A percentile compares a stretch with the other conserved stretches of the same genome.
These are phyloP conservation scores for Drosophila prolongata DNA, from an alignment of 2,888 invertebrate genomes.

Conservation along the genomic window DNA sequence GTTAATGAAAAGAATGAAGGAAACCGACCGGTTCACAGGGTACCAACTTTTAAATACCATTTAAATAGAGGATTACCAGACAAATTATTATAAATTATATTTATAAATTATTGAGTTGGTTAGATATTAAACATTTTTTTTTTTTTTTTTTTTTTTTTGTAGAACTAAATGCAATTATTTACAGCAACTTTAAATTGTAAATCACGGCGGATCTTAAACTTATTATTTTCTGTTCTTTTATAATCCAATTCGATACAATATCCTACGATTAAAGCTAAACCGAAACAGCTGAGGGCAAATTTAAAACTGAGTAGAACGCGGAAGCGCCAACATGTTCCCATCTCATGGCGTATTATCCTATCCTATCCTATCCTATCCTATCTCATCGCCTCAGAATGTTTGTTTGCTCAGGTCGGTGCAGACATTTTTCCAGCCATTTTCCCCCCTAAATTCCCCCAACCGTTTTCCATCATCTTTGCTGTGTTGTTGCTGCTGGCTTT, in stretches of 20 bases:
- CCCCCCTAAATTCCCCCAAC: neutral
- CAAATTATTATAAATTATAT: neutral
- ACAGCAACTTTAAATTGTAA: too few species aligned
- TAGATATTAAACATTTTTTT: too few species aligned
- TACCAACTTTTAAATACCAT: neutral
- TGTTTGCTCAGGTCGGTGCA: slow-evolving; percentile 52
- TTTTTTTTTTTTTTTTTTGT: too few species aligned
- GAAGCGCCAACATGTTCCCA: slow-evolving; percentile 46
- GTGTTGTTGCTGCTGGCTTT: slow-evolving; percentile 5
- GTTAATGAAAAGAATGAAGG: slow-evolving; percentile 60
- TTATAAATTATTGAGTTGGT: too few species aligned
- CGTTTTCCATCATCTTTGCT: slow-evolving; percentile 14
- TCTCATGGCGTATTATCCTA: neutral
- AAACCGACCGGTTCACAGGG: neutral
- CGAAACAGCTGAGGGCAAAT: neutral
- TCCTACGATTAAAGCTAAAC: neutral
- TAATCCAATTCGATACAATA: neutral
- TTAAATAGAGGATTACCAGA: neutral
- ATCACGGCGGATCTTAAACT: too few species aligned
- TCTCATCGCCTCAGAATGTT: slow-evolving; percentile 46
- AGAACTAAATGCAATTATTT: too few species aligned
- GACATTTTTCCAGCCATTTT: slow-evolving; percentile 31
- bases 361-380: slow-evolving; percentile 7
- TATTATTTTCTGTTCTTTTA: neutral
- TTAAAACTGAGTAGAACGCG: slow-evolving; percentile 38